phyloP scores from a whole-genome alignment of 2,888 invertebrate species.

The Tineola bisselliella region DNA sequence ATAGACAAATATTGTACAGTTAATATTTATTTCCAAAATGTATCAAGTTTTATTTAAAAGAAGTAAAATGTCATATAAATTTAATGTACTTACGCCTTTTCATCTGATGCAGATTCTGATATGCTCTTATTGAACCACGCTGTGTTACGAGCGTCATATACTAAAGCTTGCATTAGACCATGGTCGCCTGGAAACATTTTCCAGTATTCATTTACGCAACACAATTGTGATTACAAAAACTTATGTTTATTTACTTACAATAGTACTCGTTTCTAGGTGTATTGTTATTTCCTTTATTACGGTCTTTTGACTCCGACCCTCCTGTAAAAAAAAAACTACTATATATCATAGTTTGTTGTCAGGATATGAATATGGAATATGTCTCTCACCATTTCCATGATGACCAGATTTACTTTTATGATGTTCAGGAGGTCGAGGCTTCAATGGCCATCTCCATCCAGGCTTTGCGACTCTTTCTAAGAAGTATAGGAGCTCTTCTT shows the following conservation, averaged over 20 bases:
- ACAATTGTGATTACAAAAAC: too few relatives aligned
- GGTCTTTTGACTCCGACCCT: constrained; percentile 44
- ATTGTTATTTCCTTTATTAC: constrained; percentile 46
- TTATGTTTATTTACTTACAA: constrained; percentile 50
- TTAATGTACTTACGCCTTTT: constrained; percentile 57
- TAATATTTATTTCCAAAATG: background rate
- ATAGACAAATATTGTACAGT: constrained; percentile 14
- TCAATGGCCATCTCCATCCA: constrained; percentile 86
- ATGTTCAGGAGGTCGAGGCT: constrained; percentile 73
- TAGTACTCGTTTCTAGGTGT: constrained; percentile 59
- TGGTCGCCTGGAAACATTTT: constrained; percentile 75
- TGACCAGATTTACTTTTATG: constrained; percentile 65
- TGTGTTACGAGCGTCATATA: constrained; percentile 89
- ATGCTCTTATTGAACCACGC: constrained; percentile 85
- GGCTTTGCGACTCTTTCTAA: constrained; percentile 79
- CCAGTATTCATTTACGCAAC: too few relatives aligned
- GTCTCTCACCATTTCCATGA: constrained; percentile 37
- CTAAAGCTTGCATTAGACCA: constrained; percentile 82
- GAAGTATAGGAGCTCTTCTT: constrained; percentile 82
- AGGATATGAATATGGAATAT: background rate
- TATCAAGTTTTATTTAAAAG: too few relatives aligned
- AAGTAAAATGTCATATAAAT: background rate
- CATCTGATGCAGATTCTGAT: constrained; percentile 76
- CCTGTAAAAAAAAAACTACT: constrained; percentile 32
- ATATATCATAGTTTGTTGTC: too few relatives aligned